Evolutionary conservation across 2,888 invertebrate genomes (phyloP), one percentile per base, ranked within the genome.

Genomic region (Pemphredon lugubris): DNA sequence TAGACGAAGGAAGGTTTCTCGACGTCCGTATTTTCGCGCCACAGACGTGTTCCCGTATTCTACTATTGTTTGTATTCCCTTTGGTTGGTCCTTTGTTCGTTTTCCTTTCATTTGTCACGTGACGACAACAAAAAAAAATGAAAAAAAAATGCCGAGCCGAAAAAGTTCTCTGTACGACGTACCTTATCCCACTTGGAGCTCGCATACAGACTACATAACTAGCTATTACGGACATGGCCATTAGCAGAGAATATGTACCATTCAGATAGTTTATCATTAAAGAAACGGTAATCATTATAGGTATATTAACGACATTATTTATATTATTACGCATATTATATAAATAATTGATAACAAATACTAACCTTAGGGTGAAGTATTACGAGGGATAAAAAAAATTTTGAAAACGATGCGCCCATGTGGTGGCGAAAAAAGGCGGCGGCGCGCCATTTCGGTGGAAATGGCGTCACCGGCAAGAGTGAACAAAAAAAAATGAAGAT

Each of bases 271-370:
- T 87, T 86, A 86, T 87, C 85, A 87, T 83, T 83, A 86, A 84
- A 81, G 81, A 81, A 85, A 84, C 83, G 86, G 86, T 88, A 88
- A 88, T 85, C 86, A 88, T 87, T 84, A 88, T 86, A 85, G 82
- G 84, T 86, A 85, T 88, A 88, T 87, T 86, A 87, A 88, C 86
- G 83, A 85, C 87, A 88, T 88, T 87, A 88, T 89, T 89, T 89
- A 86, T 88, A 88, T 88, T 87, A 86, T 88, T 86, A 88, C 82
- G 84, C 86, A 87, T 87, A 87, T 84, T 87, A 85, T 86, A 87
- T 86, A 82, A 85, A 85, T 87, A 88, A 87, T 82, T 84, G 83
- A 86, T 88, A 87, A 84, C 74, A 76, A 61, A 87, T 83, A 84
- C 83, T 85, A 84, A 87, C 84, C 82, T 75, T 86, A 86, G 84